Evolutionary conservation across 2,888 invertebrate species (phyloP).

Genomic region (Aphelenchoides bicaudatus): DNA sequence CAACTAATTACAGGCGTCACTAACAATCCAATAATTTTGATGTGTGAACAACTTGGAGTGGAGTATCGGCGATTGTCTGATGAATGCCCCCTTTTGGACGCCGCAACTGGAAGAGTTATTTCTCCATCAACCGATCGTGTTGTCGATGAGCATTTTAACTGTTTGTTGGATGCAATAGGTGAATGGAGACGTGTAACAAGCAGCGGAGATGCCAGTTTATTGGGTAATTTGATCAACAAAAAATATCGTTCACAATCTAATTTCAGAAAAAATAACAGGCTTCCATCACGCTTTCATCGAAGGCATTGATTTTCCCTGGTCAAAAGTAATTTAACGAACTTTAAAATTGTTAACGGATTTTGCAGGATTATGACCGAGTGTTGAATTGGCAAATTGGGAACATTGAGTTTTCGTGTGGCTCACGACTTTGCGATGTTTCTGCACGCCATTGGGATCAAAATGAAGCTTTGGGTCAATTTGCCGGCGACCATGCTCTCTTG

Average conservation of each 20-base stretch:
- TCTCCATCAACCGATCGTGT: constrained; percentile 42
- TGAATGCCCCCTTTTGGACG: constrained; percentile 61
- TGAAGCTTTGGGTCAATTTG: constrained; percentile 64
- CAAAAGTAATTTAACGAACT: no score
- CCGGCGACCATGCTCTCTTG: constrained; percentile 62
- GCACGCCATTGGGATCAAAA: constrained; percentile 64
- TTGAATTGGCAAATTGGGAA: constrained; percentile 64
- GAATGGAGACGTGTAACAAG: constrained; percentile 38
- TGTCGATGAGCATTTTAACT: constrained; percentile 49
- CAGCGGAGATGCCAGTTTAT: constrained; percentile 34
- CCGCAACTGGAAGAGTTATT: constrained; percentile 52
- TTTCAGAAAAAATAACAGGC: constrained; percentile 51
- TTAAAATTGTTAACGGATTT: no score
- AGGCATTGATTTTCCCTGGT: constrained; percentile 29
- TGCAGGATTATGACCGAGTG: constrained; percentile 62
- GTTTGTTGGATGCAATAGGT: constrained; percentile 44
- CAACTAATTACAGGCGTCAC: constrained; percentile 63
- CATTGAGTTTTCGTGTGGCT: constrained; percentile 64
- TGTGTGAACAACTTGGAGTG: constrained; percentile 61
- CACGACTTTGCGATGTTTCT: constrained; percentile 61
- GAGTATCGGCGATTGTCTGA: constrained; percentile 50
- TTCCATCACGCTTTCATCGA: constrained; percentile 61
- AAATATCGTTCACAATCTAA: no score
- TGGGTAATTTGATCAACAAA: no score
- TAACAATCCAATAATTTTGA: constrained; percentile 64